Evolutionary conservation across 2,113 vertebrate genomes (phyloP).

Genomic region (Sisor rabdophorus): DNA sequence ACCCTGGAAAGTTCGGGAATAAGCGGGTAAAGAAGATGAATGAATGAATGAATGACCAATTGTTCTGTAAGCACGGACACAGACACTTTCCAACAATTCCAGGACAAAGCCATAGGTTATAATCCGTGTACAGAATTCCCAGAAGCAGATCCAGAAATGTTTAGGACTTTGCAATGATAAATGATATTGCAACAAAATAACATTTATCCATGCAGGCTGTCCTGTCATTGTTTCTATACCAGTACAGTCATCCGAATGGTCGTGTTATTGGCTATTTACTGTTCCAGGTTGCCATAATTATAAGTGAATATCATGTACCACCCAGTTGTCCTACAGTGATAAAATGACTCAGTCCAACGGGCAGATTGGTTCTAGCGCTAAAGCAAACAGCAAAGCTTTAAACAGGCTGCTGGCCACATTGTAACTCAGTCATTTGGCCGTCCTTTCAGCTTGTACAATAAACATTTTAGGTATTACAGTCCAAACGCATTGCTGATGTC

Average conservation of each 20-base stretch:
- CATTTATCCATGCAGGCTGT: neutral
- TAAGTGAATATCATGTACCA: neutral
- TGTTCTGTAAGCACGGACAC: neutral
- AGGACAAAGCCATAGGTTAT: neutral
- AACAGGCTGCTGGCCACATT: constrained; percentile 31
- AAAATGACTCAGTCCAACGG: constrained; percentile 26
- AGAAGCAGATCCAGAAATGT: constrained; percentile 5
- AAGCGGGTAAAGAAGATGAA: too few species aligned
- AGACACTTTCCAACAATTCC: neutral
- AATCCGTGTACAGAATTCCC: neutral
- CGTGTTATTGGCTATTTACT: neutral
- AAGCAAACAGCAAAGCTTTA: constrained; percentile 18
- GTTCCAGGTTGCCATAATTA: neutral
- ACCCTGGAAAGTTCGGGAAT: too few species aligned
- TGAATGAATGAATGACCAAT: too few species aligned
- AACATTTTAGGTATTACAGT: constrained; percentile 34
- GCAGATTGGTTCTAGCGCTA: constrained; percentile 8
- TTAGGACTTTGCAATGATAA: neutral
- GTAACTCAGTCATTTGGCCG: constrained; percentile 15
- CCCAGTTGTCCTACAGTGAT: neutral
- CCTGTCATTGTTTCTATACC: constrained; percentile 1
- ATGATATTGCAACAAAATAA: neutral
- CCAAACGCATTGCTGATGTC: constrained; percentile 41
- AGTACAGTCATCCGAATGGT: neutral
- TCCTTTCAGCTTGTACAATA: constrained; percentile 40